Evolutionary conservation across 2,113 vertebrate genomes (phyloP).

Genomic region (Ctenomys sociabilis): DNA sequence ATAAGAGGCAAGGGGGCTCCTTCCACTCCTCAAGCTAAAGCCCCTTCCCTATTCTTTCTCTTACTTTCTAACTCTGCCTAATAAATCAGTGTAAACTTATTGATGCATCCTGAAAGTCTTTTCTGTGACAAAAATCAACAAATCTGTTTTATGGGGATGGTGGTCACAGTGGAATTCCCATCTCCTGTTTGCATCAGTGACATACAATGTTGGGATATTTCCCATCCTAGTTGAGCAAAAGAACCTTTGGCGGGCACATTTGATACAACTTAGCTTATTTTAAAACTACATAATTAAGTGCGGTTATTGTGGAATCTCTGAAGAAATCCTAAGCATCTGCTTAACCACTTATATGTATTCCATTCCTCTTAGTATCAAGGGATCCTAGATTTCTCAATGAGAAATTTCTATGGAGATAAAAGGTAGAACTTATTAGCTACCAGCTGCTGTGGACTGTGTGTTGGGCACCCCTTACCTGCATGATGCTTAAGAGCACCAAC

Average conservation of each 20-base stretch:
- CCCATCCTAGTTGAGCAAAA: neutral
- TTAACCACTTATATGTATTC: neutral
- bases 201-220: neutral
- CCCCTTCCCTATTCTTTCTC: neutral
- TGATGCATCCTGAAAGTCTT: neutral
- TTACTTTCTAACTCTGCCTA: neutral
- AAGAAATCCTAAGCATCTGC: neutral
- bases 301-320: neutral
- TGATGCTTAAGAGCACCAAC: neutral
- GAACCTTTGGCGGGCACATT: neutral
- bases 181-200: neutral
- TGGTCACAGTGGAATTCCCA: neutral
- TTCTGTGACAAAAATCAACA: neutral
- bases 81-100: neutral
- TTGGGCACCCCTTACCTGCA: neutral
- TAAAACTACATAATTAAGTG: slow-evolving; percentile 1
- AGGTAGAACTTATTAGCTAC: neutral
- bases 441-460: neutral
- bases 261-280: neutral
- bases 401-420: neutral
- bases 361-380: neutral
- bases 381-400: neutral
- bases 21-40: neutral
- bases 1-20: neutral
- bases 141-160: neutral